Evolutionary conservation across 2,888 invertebrate genomes (phyloP).

Genomic region (Cheilosia scutellata): DNA sequence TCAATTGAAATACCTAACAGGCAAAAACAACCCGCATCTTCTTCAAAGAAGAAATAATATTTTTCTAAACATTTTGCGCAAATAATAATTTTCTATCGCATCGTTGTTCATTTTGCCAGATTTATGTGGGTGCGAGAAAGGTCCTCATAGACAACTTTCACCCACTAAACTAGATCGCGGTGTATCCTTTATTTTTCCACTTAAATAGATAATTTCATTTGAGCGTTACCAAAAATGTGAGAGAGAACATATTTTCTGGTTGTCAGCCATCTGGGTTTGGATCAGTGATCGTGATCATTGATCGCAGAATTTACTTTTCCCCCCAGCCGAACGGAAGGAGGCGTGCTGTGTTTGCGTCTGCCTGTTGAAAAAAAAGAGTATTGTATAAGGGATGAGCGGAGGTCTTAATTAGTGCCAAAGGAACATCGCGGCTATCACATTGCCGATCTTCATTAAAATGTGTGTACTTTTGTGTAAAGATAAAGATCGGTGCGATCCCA

Average conservation of each 20-base stretch:
- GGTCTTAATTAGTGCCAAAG: slow-evolving; percentile 69
- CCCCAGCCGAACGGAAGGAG: slow-evolving; percentile 40
- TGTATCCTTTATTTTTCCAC: slow-evolving; percentile 58
- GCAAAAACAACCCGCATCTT: slow-evolving; percentile 54
- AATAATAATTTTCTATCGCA: slow-evolving; percentile 27
- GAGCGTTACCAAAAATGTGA: not conserved
- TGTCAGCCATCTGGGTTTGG: slow-evolving; percentile 61
- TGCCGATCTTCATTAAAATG: slow-evolving; percentile 67
- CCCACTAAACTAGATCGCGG: slow-evolving; percentile 31
- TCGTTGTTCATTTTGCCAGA: slow-evolving; percentile 10
- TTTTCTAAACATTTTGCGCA: slow-evolving; percentile 27
- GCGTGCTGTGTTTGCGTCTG: slow-evolving; percentile 38
- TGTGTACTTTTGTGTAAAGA: slow-evolving; percentile 8
- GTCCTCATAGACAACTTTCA: slow-evolving; percentile 42
- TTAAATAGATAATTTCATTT: slow-evolving; percentile 46
- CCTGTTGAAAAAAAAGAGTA: slow-evolving; percentile 25
- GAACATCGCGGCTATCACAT: slow-evolving; percentile 53
- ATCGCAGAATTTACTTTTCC: slow-evolving; percentile 12
- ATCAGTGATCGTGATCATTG: slow-evolving; percentile 43
- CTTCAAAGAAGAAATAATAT: slow-evolving; percentile 37
- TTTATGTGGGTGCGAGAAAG: slow-evolving; percentile 70
- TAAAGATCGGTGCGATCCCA: slow-evolving; percentile 67
- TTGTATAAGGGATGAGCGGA: slow-evolving; percentile 58
- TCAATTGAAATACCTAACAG: slow-evolving; percentile 13
- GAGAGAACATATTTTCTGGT: slow-evolving; percentile 46